A percentile compares a stretch with the other conserved stretches of the same genome.
phyloP scores from a whole-genome alignment of 1,140 invertebrate species.

The Drosophila willistoni region DNA sequence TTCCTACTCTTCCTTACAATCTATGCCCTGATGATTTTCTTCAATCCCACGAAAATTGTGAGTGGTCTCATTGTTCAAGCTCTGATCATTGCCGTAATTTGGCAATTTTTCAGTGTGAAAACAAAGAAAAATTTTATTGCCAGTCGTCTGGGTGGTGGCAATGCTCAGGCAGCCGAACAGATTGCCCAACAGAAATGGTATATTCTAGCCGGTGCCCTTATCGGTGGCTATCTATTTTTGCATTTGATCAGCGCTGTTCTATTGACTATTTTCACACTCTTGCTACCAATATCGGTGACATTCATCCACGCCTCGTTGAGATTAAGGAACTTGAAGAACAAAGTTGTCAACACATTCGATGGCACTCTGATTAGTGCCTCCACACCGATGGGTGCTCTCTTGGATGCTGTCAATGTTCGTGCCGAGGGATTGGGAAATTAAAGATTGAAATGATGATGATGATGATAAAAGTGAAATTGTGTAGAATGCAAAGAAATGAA shows the following conservation, averaged over 20 bases:
- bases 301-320: constrained; percentile 92
- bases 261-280: constrained; percentile 89
- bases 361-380: constrained; percentile 86
- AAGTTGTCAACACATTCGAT: constrained; percentile 91
- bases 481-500: constrained; percentile 13
- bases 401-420: constrained; percentile 87
- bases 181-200: constrained; percentile 85
- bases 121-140: constrained; percentile 68
- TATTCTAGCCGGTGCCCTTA: constrained; percentile 84
- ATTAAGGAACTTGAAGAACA: constrained; percentile 91
- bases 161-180: constrained; percentile 42
- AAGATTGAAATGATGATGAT: constrained; percentile 5
- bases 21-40: constrained; percentile 89
- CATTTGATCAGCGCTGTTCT: constrained; percentile 90
- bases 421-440: constrained; percentile 69
- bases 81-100: constrained; percentile 86
- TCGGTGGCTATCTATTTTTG: constrained; percentile 87
- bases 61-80: constrained; percentile 87
- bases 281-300: constrained; percentile 90
- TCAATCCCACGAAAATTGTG: constrained; percentile 90
- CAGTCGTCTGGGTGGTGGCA: constrained; percentile 58
- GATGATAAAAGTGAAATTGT: constrained; percentile 8
- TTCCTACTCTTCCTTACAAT: constrained; percentile 88
- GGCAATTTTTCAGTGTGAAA: constrained; percentile 68
- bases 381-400: constrained; percentile 92